Conservation (phyloP, 92 coral and sea anemone species). For the Bergia puertoricense region DNA sequence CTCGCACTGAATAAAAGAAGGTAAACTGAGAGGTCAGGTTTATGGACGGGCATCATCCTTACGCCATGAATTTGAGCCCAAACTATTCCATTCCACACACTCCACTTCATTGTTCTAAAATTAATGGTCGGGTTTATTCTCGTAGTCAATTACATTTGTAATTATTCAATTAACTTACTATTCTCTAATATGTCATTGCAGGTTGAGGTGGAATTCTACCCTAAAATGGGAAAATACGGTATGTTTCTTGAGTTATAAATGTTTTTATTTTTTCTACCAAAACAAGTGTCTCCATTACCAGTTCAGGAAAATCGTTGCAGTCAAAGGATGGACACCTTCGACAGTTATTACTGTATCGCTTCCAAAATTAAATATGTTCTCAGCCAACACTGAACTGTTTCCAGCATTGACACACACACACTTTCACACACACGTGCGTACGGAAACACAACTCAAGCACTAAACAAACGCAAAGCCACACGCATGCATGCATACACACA, state of each 20-base stretch:
- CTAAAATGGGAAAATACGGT: conserved; percentile 11
- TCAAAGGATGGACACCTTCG: neutral
- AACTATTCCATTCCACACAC: too few relatives aligned
- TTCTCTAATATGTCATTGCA: neutral
- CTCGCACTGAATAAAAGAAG: too few relatives aligned
- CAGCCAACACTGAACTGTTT: neutral
- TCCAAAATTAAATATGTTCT: neutral
- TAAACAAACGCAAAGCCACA: too few relatives aligned
- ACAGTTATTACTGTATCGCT: neutral
- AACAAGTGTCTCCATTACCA: neutral
- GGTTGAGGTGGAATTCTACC: conserved; percentile 10
- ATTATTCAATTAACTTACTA: neutral
- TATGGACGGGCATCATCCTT: too few relatives aligned
- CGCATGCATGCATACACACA: too few relatives aligned
- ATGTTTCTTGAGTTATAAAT: neutral
- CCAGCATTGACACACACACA: neutral
- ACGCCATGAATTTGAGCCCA: too few relatives aligned
- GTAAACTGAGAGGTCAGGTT: too few relatives aligned
- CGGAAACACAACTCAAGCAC: too few relatives aligned
- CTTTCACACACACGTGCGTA: too few relatives aligned
- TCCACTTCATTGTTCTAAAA: neutral
- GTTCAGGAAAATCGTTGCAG: neutral
- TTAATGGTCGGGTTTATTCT: neutral
- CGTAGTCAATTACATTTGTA: neutral
- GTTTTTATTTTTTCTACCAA: neutral